These are phyloP conservation scores for Malthinus seriepunctatus DNA, from an alignment of 2,888 invertebrate genomes.

Conservation along the genomic window DNA sequence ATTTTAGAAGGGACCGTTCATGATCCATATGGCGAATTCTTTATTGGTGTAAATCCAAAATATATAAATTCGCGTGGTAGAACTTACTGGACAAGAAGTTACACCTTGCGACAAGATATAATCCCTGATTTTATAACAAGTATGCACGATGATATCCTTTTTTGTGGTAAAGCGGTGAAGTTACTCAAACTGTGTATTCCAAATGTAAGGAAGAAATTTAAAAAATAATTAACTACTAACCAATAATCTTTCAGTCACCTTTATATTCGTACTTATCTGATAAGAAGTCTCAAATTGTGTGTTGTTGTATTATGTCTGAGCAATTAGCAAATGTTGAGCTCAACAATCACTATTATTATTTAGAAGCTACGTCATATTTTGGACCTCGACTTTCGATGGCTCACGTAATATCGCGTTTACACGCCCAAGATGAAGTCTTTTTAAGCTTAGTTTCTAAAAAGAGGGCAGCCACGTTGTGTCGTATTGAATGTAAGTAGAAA, in stretches of 20 bases:
- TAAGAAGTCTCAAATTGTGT: conserved; percentile 45
- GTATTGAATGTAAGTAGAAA: conserved; percentile 48
- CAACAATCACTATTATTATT: conserved; percentile 46
- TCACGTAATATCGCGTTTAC: conserved; percentile 36
- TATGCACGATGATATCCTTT: conserved; percentile 66
- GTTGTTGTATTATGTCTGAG: conserved; percentile 49
- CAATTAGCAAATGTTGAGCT: conserved; percentile 43
- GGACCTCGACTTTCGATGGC: conserved; percentile 45
- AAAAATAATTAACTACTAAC: neutral
- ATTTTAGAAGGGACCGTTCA: conserved; percentile 82
- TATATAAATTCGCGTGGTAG: conserved; percentile 66
- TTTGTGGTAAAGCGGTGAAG: conserved; percentile 76
- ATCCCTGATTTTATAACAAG: conserved; percentile 72
- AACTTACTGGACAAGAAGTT: conserved; percentile 71
- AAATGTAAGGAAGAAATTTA: conserved; percentile 58
- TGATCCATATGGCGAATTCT: conserved; percentile 83
- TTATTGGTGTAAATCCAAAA: conserved; percentile 72
- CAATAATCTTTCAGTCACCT: conserved; percentile 43
- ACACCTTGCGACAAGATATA: conserved; percentile 56
- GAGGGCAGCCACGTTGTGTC: conserved; percentile 44
- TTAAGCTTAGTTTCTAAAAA: conserved; percentile 47
- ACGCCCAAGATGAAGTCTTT: conserved; percentile 40
- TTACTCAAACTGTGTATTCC: conserved; percentile 72
- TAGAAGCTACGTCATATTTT: conserved; percentile 46
- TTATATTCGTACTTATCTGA: conserved; percentile 47